phyloP scores from a whole-genome alignment of 2,797 vertebrate species.

The Antrozous pallidus region DNA sequence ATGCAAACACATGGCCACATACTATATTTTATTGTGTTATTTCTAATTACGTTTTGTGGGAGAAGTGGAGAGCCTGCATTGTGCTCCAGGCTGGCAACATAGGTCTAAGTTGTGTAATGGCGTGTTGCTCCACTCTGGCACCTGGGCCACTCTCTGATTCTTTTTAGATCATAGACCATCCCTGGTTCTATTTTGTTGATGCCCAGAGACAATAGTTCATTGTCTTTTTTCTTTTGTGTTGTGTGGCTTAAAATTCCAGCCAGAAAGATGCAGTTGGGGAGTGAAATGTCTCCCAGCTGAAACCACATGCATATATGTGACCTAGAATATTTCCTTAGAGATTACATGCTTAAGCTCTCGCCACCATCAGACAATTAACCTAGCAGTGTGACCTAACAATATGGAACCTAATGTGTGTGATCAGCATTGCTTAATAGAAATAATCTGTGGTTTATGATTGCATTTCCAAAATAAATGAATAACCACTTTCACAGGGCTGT shows the following conservation, averaged over 20 bases:
- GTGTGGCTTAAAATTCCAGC: neutral
- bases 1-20: fast-evolving
- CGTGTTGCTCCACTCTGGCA: neutral
- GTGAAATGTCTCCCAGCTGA: neutral
- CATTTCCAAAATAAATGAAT: slow-evolving; percentile 8
- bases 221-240: neutral
- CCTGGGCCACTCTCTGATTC: neutral
- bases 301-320: neutral
- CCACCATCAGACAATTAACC: neutral
- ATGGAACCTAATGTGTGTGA: neutral
- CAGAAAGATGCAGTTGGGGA: neutral
- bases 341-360: neutral
- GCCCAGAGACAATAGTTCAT: neutral
- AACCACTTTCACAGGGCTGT: neutral
- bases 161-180: neutral
- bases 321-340: neutral
- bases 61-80: neutral
- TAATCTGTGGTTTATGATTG: neutral
- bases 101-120: neutral
- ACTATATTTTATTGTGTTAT: fast-evolving
- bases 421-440: neutral
- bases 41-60: neutral
- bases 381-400: neutral
- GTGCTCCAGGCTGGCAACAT: fast-evolving
- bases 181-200: neutral